A percentile compares a stretch with the other conserved stretches of the same genome.
Evolutionary conservation across 2,797 vertebrate species (phyloP).

Genomic region (Spheniscus humboldti): DNA sequence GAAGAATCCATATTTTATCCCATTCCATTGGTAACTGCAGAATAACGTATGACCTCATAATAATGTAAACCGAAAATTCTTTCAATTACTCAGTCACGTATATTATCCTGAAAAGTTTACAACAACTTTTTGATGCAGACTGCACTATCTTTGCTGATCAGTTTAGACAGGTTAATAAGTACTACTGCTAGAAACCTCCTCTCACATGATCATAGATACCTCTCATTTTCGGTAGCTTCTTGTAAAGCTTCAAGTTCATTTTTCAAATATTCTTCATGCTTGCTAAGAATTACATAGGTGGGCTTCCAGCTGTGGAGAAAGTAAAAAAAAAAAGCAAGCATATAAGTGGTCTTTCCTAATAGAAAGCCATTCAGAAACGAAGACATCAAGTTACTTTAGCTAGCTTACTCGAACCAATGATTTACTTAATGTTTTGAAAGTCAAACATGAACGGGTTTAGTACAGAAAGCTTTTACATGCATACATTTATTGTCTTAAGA

Average conservation of each 20-base stretch:
- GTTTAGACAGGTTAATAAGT: not conserved
- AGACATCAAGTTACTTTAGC: not conserved
- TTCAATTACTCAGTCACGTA: not conserved
- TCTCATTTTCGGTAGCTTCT: slow-evolving; percentile 74
- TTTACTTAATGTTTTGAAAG: not conserved
- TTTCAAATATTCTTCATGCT: slow-evolving; percentile 74
- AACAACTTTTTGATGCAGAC: not conserved
- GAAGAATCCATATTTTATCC: not conserved
- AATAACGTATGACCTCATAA: not conserved
- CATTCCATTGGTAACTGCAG: not conserved
- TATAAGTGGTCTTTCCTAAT: not conserved
- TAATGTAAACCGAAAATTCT: not conserved
- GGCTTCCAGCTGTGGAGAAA: slow-evolving; percentile 72
- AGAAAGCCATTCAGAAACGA: slow-evolving; percentile 5
- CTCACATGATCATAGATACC: slow-evolving; percentile 44
- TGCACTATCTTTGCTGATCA: not conserved
- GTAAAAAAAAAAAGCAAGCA: not conserved
- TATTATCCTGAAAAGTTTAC: not conserved
- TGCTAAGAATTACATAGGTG: slow-evolving; percentile 67
- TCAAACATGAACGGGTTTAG: not conserved
- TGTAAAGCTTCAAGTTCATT: slow-evolving; percentile 56
- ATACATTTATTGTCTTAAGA: not conserved
- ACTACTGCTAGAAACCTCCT: not conserved
- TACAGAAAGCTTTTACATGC: not conserved
- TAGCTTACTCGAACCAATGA: not conserved